Conservation (phyloP, 2,113 vertebrate species). For the Penelope pileata region DNA sequence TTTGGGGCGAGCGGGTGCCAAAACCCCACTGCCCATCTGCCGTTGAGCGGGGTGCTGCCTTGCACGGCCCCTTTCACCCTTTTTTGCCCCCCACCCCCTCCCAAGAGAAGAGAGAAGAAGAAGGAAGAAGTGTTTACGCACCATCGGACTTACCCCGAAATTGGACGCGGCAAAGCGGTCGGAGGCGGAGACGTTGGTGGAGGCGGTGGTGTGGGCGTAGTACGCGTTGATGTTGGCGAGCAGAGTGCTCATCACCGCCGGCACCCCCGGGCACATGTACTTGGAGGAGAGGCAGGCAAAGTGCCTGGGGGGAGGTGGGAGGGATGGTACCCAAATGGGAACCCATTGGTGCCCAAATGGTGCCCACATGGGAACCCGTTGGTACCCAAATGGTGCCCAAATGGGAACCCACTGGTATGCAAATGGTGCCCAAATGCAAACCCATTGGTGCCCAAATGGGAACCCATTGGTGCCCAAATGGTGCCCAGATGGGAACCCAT, state of each 20-base stretch:
- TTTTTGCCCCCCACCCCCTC: not conserved
- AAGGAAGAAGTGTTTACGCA: constrained; percentile 67
- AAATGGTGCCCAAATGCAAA: too few species aligned
- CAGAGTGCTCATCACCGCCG: constrained; percentile 96
- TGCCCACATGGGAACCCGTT: too few species aligned
- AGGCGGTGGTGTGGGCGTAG: constrained; percentile 96
- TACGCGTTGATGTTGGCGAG: constrained; percentile 99
- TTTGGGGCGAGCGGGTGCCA: not conserved
- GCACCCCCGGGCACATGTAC: constrained; percentile 98
- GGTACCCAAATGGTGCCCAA: too few species aligned
- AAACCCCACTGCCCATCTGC: not conserved
- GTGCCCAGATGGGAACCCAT: too few species aligned
- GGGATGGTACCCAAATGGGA: too few species aligned
- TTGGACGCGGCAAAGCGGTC: constrained; percentile 98
- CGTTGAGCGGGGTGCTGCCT: not conserved
- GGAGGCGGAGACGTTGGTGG: constrained; percentile 96
- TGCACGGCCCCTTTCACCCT: not conserved
- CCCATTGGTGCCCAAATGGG: too few species aligned
- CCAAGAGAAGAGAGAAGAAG: constrained; percentile 57
- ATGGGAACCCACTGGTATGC: too few species aligned
- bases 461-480: too few species aligned
- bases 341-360: too few species aligned
- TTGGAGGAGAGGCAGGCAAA: constrained; percentile 99
- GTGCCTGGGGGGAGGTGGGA: constrained; percentile 74
- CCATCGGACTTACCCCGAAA: constrained; percentile 91